Percentiles rank a stretch among this genome's conserved stretches.
phyloP scores from a whole-genome alignment of 2,888 invertebrate species.

The Nezara viridula region DNA sequence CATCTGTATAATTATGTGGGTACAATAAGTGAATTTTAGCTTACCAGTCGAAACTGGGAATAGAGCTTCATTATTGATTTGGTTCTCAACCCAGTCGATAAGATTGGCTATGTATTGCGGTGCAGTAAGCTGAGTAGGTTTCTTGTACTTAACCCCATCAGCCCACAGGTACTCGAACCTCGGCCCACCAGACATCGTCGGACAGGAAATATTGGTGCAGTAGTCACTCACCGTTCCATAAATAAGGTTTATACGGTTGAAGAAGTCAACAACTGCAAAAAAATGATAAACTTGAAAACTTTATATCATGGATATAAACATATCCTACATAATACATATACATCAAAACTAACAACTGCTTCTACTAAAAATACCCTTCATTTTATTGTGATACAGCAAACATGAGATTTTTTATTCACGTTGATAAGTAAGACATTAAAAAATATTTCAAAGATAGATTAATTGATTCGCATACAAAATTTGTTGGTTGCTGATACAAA shows the following conservation, averaged over 20 bases:
- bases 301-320: background rate
- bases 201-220: slow-evolving; percentile 86
- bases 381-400: too few species aligned
- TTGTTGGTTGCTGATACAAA: too few species aligned
- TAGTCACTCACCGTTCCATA: slow-evolving; percentile 91
- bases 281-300: slow-evolving; percentile 30
- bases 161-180: slow-evolving; percentile 93
- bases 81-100: slow-evolving; percentile 93
- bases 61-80: slow-evolving; percentile 89
- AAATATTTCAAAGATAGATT: too few species aligned
- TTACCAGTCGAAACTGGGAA: slow-evolving; percentile 86
- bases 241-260: slow-evolving; percentile 92
- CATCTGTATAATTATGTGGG: too few species aligned
- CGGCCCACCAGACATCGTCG: slow-evolving; percentile 91
- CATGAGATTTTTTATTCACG: too few species aligned
- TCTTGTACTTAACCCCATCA: slow-evolving; percentile 83
- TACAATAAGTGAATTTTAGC: too few species aligned
- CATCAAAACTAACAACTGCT: too few species aligned
- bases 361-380: too few species aligned
- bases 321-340: too few species aligned
- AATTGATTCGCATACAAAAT: too few species aligned
- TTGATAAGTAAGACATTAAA: too few species aligned
- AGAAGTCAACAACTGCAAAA: slow-evolving; percentile 89
- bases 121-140: slow-evolving; percentile 85
- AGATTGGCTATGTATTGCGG: slow-evolving; percentile 85